These are phyloP conservation scores for Microtus pennsylvanicus DNA, from an alignment of 2,113 vertebrate genomes.

Conservation along the genomic window DNA sequence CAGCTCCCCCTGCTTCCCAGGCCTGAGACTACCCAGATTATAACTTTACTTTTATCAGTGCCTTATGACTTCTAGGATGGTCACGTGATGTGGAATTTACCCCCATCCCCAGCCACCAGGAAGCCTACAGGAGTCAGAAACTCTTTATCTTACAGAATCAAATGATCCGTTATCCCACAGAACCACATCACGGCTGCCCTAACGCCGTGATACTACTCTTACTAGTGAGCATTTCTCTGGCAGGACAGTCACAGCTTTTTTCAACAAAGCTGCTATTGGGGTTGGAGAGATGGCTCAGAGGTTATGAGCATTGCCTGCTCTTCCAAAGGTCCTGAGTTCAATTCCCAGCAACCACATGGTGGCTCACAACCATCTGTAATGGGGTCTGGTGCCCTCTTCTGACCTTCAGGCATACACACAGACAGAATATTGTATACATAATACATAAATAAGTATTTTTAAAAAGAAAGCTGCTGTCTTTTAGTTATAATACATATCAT, in stretches of 20 bases:
- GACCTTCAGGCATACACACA: too few species aligned
- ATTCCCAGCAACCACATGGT: too few species aligned
- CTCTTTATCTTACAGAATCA: background rate
- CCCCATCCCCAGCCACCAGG: background rate
- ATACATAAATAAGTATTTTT: too few species aligned
- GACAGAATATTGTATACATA: too few species aligned
- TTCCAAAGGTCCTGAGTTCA: too few species aligned
- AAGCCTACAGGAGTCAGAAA: background rate
- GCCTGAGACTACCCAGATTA: background rate
- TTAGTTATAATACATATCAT: background rate
- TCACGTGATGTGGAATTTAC: background rate
- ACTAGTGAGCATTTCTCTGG: background rate
- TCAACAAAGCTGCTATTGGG: background rate
- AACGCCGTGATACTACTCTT: background rate
- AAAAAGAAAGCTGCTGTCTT: background rate
- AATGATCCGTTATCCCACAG: background rate
- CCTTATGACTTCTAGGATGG: background rate
- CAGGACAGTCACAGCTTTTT: background rate
- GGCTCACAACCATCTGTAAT: too few species aligned
- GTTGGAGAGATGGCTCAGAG: too few species aligned
- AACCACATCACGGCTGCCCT: background rate
- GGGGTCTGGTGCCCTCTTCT: too few species aligned
- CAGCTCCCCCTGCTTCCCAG: background rate
- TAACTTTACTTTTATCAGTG: background rate
- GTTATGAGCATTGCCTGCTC: too few species aligned